These are phyloP conservation scores for Tenodera sinensis DNA, from an alignment of 2,888 invertebrate genomes.

Conservation along the genomic window DNA sequence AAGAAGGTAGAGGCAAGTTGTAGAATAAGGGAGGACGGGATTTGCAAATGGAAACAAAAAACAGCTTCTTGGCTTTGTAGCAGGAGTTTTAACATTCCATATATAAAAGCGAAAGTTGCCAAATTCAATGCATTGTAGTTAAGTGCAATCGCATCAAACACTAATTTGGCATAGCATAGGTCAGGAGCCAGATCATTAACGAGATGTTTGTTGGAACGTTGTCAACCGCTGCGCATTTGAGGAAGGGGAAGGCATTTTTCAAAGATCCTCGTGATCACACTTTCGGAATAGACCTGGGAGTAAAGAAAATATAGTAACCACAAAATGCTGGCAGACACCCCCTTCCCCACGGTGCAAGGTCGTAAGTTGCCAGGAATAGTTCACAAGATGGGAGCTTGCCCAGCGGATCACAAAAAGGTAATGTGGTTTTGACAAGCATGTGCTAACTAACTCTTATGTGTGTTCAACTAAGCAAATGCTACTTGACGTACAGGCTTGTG, in stretches of 20 bases:
- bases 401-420: neutral
- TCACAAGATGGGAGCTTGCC: neutral
- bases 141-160: neutral
- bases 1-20: no score
- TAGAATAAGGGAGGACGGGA: no score
- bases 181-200: neutral
- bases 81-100: no score
- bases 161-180: neutral
- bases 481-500: neutral
- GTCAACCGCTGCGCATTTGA: neutral
- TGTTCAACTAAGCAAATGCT: neutral
- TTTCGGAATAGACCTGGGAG: neutral
- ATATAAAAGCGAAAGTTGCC: no score
- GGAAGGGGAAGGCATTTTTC: neutral
- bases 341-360: neutral
- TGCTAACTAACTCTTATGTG: neutral
- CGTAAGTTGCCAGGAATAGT: neutral
- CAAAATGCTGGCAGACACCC: neutral
- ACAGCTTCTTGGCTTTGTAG: no score
- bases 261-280: neutral
- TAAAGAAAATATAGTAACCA: neutral
- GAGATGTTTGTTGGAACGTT: neutral
- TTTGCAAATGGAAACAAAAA: no score
- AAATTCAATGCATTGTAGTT: neutral
- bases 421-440: neutral